Conservation (phyloP, 2,888 invertebrate species). For the Yponomeuta evonymella region DNA sequence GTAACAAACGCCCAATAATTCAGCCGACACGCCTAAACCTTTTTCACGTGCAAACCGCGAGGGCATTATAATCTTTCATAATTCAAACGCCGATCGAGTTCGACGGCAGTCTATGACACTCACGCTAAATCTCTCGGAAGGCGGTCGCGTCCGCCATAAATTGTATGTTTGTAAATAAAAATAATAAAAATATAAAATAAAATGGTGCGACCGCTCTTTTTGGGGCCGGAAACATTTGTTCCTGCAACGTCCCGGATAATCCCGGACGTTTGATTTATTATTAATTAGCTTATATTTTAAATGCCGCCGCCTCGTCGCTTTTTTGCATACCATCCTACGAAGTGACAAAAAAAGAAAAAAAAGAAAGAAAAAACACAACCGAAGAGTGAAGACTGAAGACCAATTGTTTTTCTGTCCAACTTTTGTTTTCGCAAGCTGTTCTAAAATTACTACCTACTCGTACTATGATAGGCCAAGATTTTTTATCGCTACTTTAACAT, state of each 20-base stretch:
- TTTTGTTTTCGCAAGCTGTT: background rate
- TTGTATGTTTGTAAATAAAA: slow-evolving; percentile 65
- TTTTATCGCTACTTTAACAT: background rate
- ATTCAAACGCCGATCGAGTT: slow-evolving; percentile 63
- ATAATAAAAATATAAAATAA: slow-evolving; percentile 61
- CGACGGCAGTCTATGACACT: slow-evolving; percentile 64
- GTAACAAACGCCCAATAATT: slow-evolving; percentile 4
- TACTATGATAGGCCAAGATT: background rate
- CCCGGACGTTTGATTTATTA: slow-evolving; percentile 69
- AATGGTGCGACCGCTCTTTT: slow-evolving; percentile 51
- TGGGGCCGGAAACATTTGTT: slow-evolving; percentile 71
- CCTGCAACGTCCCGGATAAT: slow-evolving; percentile 62
- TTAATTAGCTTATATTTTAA: slow-evolving; percentile 57
- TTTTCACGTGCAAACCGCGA: slow-evolving; percentile 49
- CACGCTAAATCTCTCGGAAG: slow-evolving; percentile 73
- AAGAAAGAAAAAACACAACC: no score
- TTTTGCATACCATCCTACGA: background rate
- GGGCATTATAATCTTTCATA: slow-evolving; percentile 64
- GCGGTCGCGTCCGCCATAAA: slow-evolving; percentile 67
- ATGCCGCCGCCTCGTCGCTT: slow-evolving; percentile 10
- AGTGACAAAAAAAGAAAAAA: background rate
- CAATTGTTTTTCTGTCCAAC: background rate
- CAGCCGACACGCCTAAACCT: slow-evolving; percentile 30
- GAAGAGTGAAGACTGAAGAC: background rate
- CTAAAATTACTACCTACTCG: background rate